Conservation (phyloP, 1,140 invertebrate species). For the Dufourea novaeangliae region DNA sequence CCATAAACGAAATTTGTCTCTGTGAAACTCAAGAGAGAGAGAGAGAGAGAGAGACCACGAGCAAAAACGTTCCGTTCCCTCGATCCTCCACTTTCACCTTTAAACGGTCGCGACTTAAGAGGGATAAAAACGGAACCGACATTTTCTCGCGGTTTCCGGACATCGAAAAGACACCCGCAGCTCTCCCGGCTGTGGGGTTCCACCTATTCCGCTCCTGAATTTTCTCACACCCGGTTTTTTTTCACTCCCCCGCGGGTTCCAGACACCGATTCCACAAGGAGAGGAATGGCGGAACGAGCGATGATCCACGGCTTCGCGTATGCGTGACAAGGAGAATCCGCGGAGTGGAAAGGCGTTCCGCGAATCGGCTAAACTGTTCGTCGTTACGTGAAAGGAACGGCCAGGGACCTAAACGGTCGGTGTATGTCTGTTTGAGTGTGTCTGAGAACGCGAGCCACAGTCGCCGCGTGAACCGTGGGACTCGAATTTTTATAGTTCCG, state of each 20-base stretch:
- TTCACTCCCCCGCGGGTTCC: neutral
- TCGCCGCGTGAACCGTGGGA: constrained; percentile 42
- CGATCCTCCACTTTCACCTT: constrained; percentile 35
- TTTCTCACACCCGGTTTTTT: constrained; percentile 24
- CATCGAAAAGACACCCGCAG: neutral
- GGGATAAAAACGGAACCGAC: neutral
- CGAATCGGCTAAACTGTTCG: constrained; percentile 47
- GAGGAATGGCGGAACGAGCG: neutral
- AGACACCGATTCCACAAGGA: too few relatives aligned
- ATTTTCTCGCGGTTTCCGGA: neutral
- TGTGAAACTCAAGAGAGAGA: neutral
- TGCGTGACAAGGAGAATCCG: constrained; percentile 43
- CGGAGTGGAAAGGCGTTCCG: constrained; percentile 42
- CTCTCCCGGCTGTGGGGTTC: too few relatives aligned
- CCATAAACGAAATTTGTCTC: neutral
- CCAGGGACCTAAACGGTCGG: constrained; percentile 45
- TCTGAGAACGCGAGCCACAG: constrained; percentile 38
- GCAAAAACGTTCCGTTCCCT: constrained; percentile 3
- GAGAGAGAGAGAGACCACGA: too few relatives aligned
- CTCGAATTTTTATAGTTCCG: constrained; percentile 37
- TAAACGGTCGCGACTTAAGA: neutral
- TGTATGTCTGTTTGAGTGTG: too few relatives aligned
- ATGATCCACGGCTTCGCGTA: constrained; percentile 8
- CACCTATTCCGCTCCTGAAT: neutral
- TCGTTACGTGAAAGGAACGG: constrained; percentile 48